phyloP scores from a whole-genome alignment of 1,140 invertebrate genomes.

The Propsilocerus akamusi region DNA sequence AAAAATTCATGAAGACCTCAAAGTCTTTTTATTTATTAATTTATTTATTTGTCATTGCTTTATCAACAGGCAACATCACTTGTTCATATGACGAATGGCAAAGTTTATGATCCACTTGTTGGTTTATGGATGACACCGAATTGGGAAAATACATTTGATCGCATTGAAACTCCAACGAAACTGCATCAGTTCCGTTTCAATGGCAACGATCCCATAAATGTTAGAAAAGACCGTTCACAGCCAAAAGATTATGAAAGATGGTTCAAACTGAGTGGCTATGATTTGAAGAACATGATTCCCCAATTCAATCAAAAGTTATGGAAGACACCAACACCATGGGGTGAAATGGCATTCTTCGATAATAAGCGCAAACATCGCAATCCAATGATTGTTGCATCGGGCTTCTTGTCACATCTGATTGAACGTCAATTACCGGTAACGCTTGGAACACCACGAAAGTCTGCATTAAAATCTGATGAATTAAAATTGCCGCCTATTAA shows the following conservation, averaged over 20 bases:
- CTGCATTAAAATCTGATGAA: slow-evolving; percentile 51
- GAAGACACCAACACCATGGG: slow-evolving; percentile 21
- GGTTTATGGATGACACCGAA: slow-evolving; percentile 89
- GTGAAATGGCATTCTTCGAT: slow-evolving; percentile 15
- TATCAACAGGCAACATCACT: slow-evolving; percentile 54
- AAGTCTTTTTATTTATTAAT: not conserved
- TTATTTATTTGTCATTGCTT: slow-evolving; percentile 3
- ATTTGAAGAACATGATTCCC: slow-evolving; percentile 71
- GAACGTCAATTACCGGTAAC: slow-evolving; percentile 51
- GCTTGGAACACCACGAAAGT: slow-evolving; percentile 50
- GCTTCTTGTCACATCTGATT: slow-evolving; percentile 56
- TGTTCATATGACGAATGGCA: slow-evolving; percentile 76
- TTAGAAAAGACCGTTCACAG: slow-evolving; percentile 46
- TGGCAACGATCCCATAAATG: slow-evolving; percentile 85
- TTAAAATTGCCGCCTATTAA: slow-evolving; percentile 47
- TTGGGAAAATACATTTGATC: slow-evolving; percentile 65
- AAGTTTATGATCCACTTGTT: slow-evolving; percentile 87
- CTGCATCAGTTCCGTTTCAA: slow-evolving; percentile 78
- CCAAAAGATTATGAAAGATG: slow-evolving; percentile 72
- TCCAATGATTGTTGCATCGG: slow-evolving; percentile 48
- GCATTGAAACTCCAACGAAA: slow-evolving; percentile 56
- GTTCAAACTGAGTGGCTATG: slow-evolving; percentile 66
- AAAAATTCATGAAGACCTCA: not conserved
- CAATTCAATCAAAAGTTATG: slow-evolving; percentile 33
- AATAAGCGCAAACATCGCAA: slow-evolving; percentile 10